These are phyloP conservation scores for Lampris megalopsis DNA, from an alignment of 2,113 vertebrate genomes.

Conservation along the genomic window DNA sequence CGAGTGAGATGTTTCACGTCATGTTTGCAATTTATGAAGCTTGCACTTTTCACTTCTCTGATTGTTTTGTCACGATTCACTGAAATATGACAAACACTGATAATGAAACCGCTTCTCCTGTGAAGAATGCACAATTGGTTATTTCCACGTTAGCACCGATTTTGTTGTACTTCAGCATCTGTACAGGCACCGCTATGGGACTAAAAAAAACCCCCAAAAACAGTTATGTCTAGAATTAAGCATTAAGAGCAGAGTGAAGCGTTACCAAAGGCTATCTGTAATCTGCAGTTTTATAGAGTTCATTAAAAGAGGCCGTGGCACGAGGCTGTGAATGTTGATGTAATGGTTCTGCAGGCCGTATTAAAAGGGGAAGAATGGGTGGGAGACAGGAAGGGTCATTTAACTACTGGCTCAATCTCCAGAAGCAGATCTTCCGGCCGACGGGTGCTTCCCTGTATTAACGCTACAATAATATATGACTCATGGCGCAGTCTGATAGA, in stretches of 20 bases:
- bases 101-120: neutral
- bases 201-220: neutral
- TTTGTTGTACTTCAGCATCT: neutral
- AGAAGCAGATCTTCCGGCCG: constrained; percentile 85
- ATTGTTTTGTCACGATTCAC: constrained; percentile 58
- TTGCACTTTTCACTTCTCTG: constrained; percentile 35
- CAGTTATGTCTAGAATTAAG: no score
- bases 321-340: constrained; percentile 36
- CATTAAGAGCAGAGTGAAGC: no score
- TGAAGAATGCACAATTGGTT: constrained; percentile 26
- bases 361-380: constrained; percentile 42
- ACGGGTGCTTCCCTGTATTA: constrained; percentile 73
- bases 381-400: constrained; percentile 75
- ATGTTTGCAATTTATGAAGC: constrained; percentile 1
- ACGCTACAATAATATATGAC: constrained; percentile 83
- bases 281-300: constrained; percentile 9
- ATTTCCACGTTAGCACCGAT: constrained; percentile 21
- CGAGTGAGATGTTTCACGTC: neutral
- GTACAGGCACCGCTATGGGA: constrained; percentile 11
- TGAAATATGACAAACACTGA: constrained; percentile 42
- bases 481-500: constrained; percentile 66
- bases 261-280: neutral
- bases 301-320: constrained; percentile 8
- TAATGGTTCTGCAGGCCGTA: constrained; percentile 47
- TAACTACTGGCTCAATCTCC: constrained; percentile 83